Evolutionary conservation across 1,140 invertebrate genomes (phyloP).

Genomic region (Popillia japonica): DNA sequence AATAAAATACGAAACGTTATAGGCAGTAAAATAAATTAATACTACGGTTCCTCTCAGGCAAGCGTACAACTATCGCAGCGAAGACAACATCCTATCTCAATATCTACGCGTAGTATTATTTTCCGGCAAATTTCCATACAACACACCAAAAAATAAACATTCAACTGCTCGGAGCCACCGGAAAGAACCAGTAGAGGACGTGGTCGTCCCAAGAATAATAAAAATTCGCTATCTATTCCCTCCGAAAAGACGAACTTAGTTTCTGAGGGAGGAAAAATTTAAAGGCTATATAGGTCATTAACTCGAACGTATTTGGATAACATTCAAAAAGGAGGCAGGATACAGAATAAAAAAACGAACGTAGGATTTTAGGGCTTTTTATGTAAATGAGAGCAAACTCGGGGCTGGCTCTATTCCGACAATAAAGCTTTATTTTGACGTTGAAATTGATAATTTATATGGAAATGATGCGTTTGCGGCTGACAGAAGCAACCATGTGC

Average conservation of each 20-base stretch:
- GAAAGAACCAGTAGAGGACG: background rate
- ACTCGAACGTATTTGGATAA: slow-evolving; percentile 24
- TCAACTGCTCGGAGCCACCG: background rate
- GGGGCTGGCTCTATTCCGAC: background rate
- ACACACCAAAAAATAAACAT: background rate
- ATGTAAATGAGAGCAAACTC: slow-evolving; percentile 8
- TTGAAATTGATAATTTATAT: slow-evolving; percentile 28
- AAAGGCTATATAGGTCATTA: slow-evolving; percentile 32
- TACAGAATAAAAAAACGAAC: background rate
- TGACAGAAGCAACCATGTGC: slow-evolving; percentile 30
- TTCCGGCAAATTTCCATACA: background rate
- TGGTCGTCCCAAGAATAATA: background rate
- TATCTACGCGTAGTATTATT: background rate
- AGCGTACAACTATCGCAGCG: too few species aligned
- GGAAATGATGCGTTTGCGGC: slow-evolving; percentile 32
- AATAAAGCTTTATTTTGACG: slow-evolving; percentile 34
- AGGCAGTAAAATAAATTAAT: too few species aligned
- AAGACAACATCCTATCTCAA: too few species aligned
- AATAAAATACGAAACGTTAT: too few species aligned
- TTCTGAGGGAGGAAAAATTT: slow-evolving; percentile 7
- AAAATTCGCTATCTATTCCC: background rate
- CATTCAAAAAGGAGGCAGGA: background rate
- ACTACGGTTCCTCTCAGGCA: too few species aligned
- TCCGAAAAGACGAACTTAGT: background rate
- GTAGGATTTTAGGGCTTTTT: slow-evolving; percentile 13